Conservation (phyloP, 2,113 vertebrate species). For the Anolis carolinensis region DNA sequence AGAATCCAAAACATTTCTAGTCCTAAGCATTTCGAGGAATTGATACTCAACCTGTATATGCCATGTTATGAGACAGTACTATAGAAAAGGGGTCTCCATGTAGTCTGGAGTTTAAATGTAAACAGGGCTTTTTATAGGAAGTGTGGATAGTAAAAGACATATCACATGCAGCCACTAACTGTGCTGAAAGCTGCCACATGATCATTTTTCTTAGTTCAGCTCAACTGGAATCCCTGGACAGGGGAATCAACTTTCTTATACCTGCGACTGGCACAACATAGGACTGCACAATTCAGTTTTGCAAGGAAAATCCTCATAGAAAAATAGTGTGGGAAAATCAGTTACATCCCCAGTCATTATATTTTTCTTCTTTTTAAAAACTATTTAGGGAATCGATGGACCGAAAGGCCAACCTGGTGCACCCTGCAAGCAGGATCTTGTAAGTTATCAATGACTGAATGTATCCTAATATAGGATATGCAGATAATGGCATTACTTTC, state of each 20-base stretch:
- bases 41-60: background rate
- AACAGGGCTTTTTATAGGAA: background rate
- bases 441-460: constrained; percentile 59
- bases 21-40: too few species aligned
- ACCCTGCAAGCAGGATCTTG: constrained; percentile 82
- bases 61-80: background rate
- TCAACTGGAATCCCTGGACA: background rate
- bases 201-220: background rate
- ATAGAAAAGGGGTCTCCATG: background rate
- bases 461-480: background rate
- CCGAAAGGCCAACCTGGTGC: constrained; percentile 85
- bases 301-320: background rate
- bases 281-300: background rate
- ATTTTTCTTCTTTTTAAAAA: accelerated
- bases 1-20: too few species aligned
- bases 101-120: too few species aligned
- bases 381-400: constrained; percentile 84
- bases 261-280: background rate
- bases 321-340: background rate
- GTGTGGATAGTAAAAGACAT: background rate
- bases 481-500: accelerated
- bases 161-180: background rate
- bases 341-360: background rate
- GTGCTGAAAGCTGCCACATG: background rate
- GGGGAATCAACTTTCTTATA: background rate